phyloP scores from a whole-genome alignment of 1,140 invertebrate genomes.

The Rhopalosiphum padi region DNA sequence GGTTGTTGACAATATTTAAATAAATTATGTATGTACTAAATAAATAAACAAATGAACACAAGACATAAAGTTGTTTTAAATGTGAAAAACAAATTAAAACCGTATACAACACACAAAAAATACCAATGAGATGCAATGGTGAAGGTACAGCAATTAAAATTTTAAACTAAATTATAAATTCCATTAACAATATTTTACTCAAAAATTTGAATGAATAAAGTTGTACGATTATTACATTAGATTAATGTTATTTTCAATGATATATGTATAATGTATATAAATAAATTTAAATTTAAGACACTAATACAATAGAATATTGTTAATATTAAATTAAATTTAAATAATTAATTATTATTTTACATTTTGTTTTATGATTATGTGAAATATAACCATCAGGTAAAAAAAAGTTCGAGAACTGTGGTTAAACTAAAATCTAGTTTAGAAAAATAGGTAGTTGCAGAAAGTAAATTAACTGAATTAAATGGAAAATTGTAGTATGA shows the following conservation, averaged over 20 bases:
- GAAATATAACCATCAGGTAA: not conserved
- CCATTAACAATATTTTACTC: not conserved
- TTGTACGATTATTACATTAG: not conserved
- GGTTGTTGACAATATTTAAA: conserved; percentile 56
- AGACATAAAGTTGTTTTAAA: not conserved
- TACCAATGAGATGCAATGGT: not conserved
- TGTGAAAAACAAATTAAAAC: not conserved
- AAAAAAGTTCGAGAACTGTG: not conserved
- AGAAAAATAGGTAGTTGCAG: not conserved
- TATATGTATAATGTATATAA: not conserved
- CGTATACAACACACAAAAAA: not conserved
- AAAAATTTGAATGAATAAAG: not conserved
- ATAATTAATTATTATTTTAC: not conserved
- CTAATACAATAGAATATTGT: not conserved
- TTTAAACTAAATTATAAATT: conserved; percentile 19
- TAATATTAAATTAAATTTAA: not conserved
- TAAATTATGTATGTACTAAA: conserved; percentile 37
- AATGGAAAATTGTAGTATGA: conserved; percentile 12
- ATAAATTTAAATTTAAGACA: not conserved
- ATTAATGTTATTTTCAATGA: not conserved
- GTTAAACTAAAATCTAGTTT: not conserved
- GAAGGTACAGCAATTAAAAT: not conserved
- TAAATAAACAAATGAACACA: not conserved
- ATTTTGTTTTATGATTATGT: not conserved
- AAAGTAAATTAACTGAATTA: not conserved